Base-by-base conservation (phyloP, 2,888 invertebrate species). In the Lissocephala sabroskyi region DNA sequence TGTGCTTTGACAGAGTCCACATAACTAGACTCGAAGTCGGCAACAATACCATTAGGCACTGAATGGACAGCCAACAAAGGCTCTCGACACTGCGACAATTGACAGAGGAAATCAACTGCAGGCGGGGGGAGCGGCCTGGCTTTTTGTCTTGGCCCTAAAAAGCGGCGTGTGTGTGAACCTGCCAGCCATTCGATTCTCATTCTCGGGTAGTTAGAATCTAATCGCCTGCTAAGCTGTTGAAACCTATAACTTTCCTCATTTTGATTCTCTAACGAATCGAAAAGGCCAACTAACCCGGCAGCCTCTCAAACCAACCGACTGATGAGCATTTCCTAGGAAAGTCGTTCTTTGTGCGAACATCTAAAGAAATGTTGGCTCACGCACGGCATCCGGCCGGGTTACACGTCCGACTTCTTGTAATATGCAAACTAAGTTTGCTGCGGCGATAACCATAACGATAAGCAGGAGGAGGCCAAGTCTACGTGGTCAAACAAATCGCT, bases 391-490 rank as follows among this genome's bases (percentile, higher is more conserved):
- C 40, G 52, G 50, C 44, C 44, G 17, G 43, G 23, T 49, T 65
- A 73, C 77, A 77, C 75, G 76, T 68, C 65, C 57, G 28, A 41
- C 54, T 49, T 56, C 70, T 63, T 73, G 73, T 73, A 78, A 76
- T 73, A 73, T 73, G 73, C 79, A 68, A 73, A 78, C 74, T 73
- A 78, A 76, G 54, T 46, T 45, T 32, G 32, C 23, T 23, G n/a
- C 7, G n/a, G 67, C 67, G 73, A 73, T 73, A 78, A 78, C 73
- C 78, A 74, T 78, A 73, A 74, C 78, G 79, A 73, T 78, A 73
- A 73, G 67, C 45, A 35, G 32, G 40, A 49, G 29, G n/a, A n/a
- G 23, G 23, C 23, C 3, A 23, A 23, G 23, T 5, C 23, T 23
- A 23, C 23, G 23, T 23, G 4, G 23, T 5, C 23, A 23, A 23